Evolutionary conservation across 2,888 invertebrate genomes (phyloP).

Genomic region (Empis stercorea): DNA sequence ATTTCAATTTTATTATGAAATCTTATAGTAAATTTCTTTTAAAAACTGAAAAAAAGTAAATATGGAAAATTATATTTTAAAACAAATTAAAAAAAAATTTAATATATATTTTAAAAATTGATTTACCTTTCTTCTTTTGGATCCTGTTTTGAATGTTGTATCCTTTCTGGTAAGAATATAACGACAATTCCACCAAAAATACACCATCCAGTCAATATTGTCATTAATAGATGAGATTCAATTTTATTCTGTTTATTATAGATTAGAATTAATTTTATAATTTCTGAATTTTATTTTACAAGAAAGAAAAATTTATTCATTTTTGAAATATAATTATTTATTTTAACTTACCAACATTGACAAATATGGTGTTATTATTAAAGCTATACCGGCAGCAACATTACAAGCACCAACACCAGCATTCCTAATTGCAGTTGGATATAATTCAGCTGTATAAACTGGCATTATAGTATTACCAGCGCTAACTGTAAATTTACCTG

Average conservation of each 20-base stretch:
- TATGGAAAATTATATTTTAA: no score
- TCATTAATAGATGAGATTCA: constrained; percentile 56
- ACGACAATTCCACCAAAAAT: constrained; percentile 58
- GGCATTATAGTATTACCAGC: constrained; percentile 69
- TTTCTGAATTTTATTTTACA: no score
- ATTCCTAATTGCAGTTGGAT: constrained; percentile 57
- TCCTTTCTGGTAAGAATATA: constrained; percentile 64
- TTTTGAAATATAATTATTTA: no score
- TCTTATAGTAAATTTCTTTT: no score
- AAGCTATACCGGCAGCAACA: constrained; percentile 59
- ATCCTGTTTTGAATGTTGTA: constrained; percentile 21
- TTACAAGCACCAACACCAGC: constrained; percentile 63
- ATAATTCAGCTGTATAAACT: constrained; percentile 58
- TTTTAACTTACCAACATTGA: constrained; percentile 54
- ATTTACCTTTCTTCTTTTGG: constrained; percentile 13
- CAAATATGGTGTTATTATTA: constrained; percentile 62
- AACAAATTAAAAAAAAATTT: no score
- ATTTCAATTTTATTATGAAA: no score
- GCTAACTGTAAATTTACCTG: constrained; percentile 58
- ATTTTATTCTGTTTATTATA: constrained; percentile 43
- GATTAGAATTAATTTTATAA: no score
- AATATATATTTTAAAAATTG: neutral
- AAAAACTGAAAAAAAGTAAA: no score
- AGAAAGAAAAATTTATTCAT: no score
- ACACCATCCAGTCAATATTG: constrained; percentile 54